These are phyloP conservation scores for Lacerta bilineata DNA, from an alignment of 2,797 vertebrate genomes.

Conservation along the genomic window DNA sequence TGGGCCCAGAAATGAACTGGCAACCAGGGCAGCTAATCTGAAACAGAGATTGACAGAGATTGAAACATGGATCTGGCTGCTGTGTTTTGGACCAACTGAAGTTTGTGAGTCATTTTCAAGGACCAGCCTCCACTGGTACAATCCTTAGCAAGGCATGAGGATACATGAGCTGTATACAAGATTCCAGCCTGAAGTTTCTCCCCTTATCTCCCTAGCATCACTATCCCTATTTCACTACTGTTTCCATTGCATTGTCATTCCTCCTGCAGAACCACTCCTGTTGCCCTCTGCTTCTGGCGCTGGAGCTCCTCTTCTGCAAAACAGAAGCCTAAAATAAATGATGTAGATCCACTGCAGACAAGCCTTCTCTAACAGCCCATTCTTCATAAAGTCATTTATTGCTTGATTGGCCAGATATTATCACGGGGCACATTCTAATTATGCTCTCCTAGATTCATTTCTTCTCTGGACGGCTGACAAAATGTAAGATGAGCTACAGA, in stretches of 20 bases:
- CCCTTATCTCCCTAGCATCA: neutral
- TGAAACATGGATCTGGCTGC: no score
- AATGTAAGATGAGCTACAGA: constrained; percentile 37
- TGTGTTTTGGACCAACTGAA: no score
- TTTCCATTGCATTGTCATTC: neutral
- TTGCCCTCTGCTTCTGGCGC: neutral
- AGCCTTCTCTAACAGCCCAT: neutral
- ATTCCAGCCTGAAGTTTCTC: neutral
- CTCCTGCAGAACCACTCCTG: no score
- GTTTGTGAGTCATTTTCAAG: neutral
- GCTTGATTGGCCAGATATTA: constrained; percentile 46
- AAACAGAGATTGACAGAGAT: no score
- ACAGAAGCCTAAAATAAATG: constrained; percentile 16
- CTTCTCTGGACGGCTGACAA: constrained; percentile 38
- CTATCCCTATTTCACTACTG: neutral
- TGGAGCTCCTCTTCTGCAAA: neutral
- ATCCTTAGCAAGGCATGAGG: neutral
- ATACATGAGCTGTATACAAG: neutral
- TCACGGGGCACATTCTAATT: constrained; percentile 38
- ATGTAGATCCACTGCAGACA: constrained; percentile 1
- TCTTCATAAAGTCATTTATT: constrained; percentile 40
- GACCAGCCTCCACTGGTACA: no score
- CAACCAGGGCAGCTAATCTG: no score
- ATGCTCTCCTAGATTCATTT: constrained; percentile 32
- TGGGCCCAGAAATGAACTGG: no score